Evolutionary conservation across 2,113 vertebrate genomes (phyloP).

Genomic region (Dromas ardeola): DNA sequence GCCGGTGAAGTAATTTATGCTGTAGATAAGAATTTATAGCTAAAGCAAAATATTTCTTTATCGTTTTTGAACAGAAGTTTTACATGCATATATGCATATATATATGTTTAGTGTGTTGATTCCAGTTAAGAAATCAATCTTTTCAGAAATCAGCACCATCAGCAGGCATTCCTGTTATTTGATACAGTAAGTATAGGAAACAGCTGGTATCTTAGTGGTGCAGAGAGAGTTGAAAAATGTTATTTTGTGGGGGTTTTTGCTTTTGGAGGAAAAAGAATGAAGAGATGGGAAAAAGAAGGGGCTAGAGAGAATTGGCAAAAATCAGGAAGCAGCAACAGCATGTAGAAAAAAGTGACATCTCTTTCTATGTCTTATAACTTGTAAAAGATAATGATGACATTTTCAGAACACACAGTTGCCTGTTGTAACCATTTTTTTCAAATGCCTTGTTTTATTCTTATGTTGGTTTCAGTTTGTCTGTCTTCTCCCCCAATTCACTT

Average conservation of each 20-base stretch:
- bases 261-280: neutral
- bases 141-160: neutral
- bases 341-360: neutral
- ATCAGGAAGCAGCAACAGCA: neutral
- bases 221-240: neutral
- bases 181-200: neutral
- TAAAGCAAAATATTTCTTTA: neutral
- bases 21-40: neutral
- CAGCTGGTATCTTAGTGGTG: neutral
- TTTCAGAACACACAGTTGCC: neutral
- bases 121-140: neutral
- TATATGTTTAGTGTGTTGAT: neutral
- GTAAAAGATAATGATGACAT: neutral
- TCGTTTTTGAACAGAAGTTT: neutral
- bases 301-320: neutral
- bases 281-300: neutral
- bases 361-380: neutral
- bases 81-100: accelerated
- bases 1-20: neutral
- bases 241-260: neutral
- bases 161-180: neutral
- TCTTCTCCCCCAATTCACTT: neutral
- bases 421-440: neutral
- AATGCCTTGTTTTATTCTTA: neutral
- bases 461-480: neutral